Conservation (phyloP, 1,140 invertebrate species). For the Drosophila melanogaster region DNA sequence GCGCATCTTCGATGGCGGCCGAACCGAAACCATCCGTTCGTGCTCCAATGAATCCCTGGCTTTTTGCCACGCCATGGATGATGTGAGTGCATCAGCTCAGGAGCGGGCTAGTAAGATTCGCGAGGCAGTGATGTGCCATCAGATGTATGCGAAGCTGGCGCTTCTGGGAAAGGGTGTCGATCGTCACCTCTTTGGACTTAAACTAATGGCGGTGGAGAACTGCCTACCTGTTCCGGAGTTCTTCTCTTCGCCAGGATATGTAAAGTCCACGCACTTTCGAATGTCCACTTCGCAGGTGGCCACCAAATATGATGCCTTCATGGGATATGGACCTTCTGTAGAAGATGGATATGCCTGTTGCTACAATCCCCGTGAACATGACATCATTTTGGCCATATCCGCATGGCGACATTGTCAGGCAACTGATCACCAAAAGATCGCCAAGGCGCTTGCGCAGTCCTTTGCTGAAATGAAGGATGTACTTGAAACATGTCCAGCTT, state of each 20-base stretch:
- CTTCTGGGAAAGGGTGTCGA: slow-evolving; percentile 93
- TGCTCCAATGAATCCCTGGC: slow-evolving; percentile 91
- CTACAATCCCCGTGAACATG: slow-evolving; percentile 91
- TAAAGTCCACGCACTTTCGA: slow-evolving; percentile 89
- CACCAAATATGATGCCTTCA: slow-evolving; percentile 89
- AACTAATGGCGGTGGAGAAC: slow-evolving; percentile 91
- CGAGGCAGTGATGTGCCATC: slow-evolving; percentile 91
- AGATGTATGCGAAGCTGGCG: slow-evolving; percentile 91
- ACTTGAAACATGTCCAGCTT: slow-evolving; percentile 12
- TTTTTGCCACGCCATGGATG: slow-evolving; percentile 90
- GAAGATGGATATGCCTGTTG: slow-evolving; percentile 93
- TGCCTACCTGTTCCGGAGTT: slow-evolving; percentile 90
- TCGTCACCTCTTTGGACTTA: slow-evolving; percentile 93
- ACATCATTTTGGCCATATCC: slow-evolving; percentile 90
- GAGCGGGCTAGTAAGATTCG: slow-evolving; percentile 85
- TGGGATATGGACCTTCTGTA: slow-evolving; percentile 92
- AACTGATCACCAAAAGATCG: slow-evolving; percentile 52
- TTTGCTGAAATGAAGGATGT: slow-evolving; percentile 60
- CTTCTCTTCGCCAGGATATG: slow-evolving; percentile 90
- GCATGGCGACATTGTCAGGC: slow-evolving; percentile 86
- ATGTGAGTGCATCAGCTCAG: slow-evolving; percentile 21
- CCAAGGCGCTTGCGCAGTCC: slow-evolving; percentile 36
- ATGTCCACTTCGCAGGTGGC: slow-evolving; percentile 95
- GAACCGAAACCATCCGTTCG: slow-evolving; percentile 96
- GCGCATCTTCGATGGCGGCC: slow-evolving; percentile 91